Evolutionary conservation across 1,140 invertebrate genomes (phyloP).

Genomic region (Philaenus spumarius): DNA sequence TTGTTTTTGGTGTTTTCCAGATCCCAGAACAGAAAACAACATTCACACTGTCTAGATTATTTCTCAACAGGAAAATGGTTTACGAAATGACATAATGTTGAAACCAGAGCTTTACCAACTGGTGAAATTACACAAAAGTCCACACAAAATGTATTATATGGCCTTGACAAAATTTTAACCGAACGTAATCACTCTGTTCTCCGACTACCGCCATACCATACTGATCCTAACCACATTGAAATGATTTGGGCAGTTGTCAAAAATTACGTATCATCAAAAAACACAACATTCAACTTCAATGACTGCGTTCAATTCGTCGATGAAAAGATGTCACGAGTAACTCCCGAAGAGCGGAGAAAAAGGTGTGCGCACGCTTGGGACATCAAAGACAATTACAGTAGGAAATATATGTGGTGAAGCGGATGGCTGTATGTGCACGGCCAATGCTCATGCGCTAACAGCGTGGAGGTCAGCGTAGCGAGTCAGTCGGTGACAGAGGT

Average conservation of each 20-base stretch:
- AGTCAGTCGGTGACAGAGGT: too few relatives aligned
- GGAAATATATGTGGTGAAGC: too few relatives aligned
- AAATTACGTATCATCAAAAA: slow-evolving; percentile 1
- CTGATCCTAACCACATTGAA: slow-evolving; percentile 1
- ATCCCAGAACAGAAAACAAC: too few relatives aligned
- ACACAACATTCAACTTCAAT: slow-evolving; percentile 1
- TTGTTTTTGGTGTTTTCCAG: too few relatives aligned
- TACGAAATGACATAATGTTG: slow-evolving; percentile 1
- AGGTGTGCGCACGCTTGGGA: neutral
- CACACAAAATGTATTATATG: neutral
- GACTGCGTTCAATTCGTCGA: neutral
- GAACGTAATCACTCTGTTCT: too few relatives aligned
- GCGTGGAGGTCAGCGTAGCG: too few relatives aligned
- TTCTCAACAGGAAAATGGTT: too few relatives aligned
- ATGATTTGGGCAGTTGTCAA: slow-evolving; percentile 2
- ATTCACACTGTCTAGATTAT: too few relatives aligned
- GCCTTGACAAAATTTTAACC: neutral
- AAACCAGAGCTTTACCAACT: slow-evolving; percentile 5
- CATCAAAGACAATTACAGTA: neutral
- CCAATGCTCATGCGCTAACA: too few relatives aligned
- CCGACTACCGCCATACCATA: too few relatives aligned
- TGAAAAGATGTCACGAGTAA: neutral
- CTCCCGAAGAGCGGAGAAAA: neutral
- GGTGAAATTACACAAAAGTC: neutral
- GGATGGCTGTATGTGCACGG: too few relatives aligned